Evolutionary conservation across 2,888 invertebrate species (phyloP).

Genomic region (Lingula anatina): DNA sequence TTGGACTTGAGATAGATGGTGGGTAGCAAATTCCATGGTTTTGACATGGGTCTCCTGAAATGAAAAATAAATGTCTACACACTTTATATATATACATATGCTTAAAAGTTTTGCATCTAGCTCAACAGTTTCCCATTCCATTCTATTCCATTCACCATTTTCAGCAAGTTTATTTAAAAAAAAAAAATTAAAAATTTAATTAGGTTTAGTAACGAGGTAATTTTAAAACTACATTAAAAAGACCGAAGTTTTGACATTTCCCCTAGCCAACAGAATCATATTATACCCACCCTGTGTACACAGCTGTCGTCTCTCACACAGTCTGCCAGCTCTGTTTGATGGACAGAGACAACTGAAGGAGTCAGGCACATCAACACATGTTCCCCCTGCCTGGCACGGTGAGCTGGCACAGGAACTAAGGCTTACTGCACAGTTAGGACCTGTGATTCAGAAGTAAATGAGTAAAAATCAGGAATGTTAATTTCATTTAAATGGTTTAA

Average conservation of each 20-base stretch:
- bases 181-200: too few relatives aligned
- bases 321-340: slow-evolving; percentile 17
- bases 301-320: slow-evolving; percentile 17
- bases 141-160: too few relatives aligned
- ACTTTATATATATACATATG: background rate
- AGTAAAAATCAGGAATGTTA: too few relatives aligned
- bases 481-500: too few relatives aligned
- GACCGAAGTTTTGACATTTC: background rate
- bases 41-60: slow-evolving; percentile 27
- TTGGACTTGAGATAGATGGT: slow-evolving; percentile 2
- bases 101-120: too few relatives aligned
- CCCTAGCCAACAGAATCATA: slow-evolving; percentile 8
- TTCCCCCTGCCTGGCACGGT: slow-evolving; percentile 22
- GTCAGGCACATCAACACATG: slow-evolving; percentile 36
- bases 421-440: slow-evolving; percentile 19
- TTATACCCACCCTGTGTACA: slow-evolving; percentile 18
- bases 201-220: too few relatives aligned
- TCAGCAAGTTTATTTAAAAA: too few relatives aligned
- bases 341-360: slow-evolving; percentile 25
- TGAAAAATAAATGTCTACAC: background rate
- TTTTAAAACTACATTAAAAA: background rate
- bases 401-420: slow-evolving; percentile 17
- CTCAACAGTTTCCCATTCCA: too few relatives aligned
- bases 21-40: slow-evolving; percentile 35
- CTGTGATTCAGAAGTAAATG: slow-evolving; percentile 10